Evolutionary conservation across 2,888 invertebrate genomes (phyloP).

Genomic region (Miltochrista miniata): DNA sequence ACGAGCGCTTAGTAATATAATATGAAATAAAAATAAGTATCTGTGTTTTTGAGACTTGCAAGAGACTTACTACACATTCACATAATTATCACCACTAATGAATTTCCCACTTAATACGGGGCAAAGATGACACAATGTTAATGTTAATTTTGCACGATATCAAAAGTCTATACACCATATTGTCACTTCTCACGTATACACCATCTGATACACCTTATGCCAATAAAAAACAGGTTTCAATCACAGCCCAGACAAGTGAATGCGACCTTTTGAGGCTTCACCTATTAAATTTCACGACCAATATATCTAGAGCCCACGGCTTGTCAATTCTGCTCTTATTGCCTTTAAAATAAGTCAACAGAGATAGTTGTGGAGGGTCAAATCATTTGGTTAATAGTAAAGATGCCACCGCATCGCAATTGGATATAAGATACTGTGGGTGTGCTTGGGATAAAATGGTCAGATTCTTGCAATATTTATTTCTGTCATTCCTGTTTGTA

Average conservation of each 20-base stretch:
- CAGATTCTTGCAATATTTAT: slow-evolving; percentile 3
- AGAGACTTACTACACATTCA: too few relatives aligned
- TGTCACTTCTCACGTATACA: background rate
- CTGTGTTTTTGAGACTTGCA: too few relatives aligned
- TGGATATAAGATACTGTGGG: slow-evolving; percentile 16
- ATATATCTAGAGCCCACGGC: slow-evolving; percentile 9
- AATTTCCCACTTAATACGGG: too few relatives aligned
- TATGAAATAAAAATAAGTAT: too few relatives aligned
- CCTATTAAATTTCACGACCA: slow-evolving; percentile 35
- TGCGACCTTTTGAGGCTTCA: slow-evolving; percentile 35
- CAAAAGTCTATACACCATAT: too few relatives aligned
- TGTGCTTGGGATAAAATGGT: slow-evolving; percentile 8
- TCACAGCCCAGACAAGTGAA: slow-evolving; percentile 26
- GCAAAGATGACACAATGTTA: too few relatives aligned
- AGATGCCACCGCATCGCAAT: slow-evolving; percentile 12
- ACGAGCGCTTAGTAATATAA: too few relatives aligned
- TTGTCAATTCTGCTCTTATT: background rate
- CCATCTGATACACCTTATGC: slow-evolving; percentile 1
- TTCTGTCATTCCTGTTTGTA: background rate
- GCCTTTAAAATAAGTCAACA: background rate
- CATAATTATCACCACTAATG: too few relatives aligned
- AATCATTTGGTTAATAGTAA: slow-evolving; percentile 1
- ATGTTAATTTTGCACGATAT: too few relatives aligned
- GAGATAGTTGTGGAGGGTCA: slow-evolving; percentile 1
- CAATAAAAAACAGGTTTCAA: slow-evolving; percentile 3